Percentiles rank a stretch among this genome's conserved stretches.
These are phyloP conservation scores for Cantharis flavilabris DNA, from an alignment of 2,888 invertebrate species.

Conservation along the genomic window DNA sequence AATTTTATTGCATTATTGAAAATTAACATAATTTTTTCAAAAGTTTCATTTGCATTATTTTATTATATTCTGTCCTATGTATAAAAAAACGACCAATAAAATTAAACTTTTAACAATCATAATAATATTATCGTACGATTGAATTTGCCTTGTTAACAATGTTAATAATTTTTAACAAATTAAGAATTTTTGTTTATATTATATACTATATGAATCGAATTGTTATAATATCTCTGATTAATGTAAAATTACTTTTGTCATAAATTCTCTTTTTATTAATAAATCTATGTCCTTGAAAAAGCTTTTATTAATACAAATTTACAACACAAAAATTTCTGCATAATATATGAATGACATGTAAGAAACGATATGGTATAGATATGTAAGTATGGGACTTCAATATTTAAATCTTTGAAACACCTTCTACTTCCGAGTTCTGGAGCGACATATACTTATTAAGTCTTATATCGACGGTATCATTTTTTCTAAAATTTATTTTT, in stretches of 20 bases:
- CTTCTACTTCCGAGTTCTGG: no score
- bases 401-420: no score
- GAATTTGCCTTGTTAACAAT: slow-evolving; percentile 47
- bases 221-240: slow-evolving; percentile 48
- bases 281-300: slow-evolving; percentile 53
- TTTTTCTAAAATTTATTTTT: no score
- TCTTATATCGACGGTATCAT: no score
- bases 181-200: slow-evolving; percentile 41
- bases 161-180: slow-evolving; percentile 37
- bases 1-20: background rate
- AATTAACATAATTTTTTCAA: background rate
- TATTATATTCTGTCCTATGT: background rate
- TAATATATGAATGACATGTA: no score
- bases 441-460: no score
- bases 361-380: no score
- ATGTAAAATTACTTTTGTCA: slow-evolving; percentile 52
- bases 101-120: slow-evolving; percentile 45
- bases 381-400: no score
- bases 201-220: slow-evolving; percentile 36
- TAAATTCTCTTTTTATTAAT: slow-evolving; percentile 49
- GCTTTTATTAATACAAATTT: background rate
- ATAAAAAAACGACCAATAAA: slow-evolving; percentile 43
- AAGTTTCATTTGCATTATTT: background rate
- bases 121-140: slow-evolving; percentile 35
- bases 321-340: background rate